These are phyloP conservation scores for Caenorhabditis panamensis DNA, from an alignment of 2,888 invertebrate genomes.

Conservation along the genomic window DNA sequence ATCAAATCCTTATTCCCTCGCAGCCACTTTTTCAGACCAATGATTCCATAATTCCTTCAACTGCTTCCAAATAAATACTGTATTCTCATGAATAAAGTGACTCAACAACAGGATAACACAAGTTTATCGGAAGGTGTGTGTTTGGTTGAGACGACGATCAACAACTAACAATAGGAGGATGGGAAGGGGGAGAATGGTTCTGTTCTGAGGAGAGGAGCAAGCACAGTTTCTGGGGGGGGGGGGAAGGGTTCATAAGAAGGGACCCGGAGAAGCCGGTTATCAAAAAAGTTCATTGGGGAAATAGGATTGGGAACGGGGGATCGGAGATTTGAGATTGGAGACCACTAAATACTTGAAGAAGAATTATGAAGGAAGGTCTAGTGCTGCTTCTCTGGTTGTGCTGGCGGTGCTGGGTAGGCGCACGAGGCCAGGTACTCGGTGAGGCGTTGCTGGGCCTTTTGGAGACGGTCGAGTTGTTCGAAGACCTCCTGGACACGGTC, in stretches of 20 bases:
- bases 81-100: too few species aligned
- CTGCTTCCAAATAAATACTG: not conserved
- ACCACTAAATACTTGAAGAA: too few species aligned
- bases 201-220: too few species aligned
- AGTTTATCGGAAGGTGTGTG: slow-evolving; percentile 31
- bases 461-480: slow-evolving; percentile 48
- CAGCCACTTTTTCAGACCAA: too few species aligned
- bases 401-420: slow-evolving; percentile 31
- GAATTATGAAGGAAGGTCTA: too few species aligned
- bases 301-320: not conserved
- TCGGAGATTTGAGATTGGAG: too few species aligned
- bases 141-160: not conserved
- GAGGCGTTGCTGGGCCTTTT: slow-evolving; percentile 53
- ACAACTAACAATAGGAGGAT: not conserved
- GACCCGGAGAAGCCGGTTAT: slow-evolving; percentile 5
- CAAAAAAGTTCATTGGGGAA: not conserved
- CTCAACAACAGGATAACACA: slow-evolving; percentile 50
- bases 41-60: not conserved
- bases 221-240: not conserved
- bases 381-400: slow-evolving; percentile 16
- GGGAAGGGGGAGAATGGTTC: not conserved
- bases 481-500: slow-evolving; percentile 51
- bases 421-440: slow-evolving; percentile 54
- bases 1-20: too few species aligned
- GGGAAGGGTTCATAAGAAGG: not conserved